Conservation (phyloP, 2,888 invertebrate species). For the Sipha maydis region DNA sequence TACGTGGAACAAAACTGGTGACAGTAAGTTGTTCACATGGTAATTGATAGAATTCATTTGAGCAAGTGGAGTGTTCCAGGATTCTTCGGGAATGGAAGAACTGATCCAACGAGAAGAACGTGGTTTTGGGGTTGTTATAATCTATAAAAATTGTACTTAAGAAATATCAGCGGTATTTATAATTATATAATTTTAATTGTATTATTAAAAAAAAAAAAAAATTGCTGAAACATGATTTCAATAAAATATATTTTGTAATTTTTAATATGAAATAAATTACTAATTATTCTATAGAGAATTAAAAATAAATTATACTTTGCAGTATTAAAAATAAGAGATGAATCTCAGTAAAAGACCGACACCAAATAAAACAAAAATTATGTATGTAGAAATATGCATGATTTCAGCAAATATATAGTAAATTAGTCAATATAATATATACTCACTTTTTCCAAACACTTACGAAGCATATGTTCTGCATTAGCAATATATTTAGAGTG, state of each 20-base stretch:
- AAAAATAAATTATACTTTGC: too few relatives aligned
- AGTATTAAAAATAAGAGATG: too few relatives aligned
- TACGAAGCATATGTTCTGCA: slow-evolving; percentile 83
- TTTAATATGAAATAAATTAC: too few relatives aligned
- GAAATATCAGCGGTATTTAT: neutral
- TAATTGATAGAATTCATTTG: slow-evolving; percentile 88
- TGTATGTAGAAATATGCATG: too few relatives aligned
- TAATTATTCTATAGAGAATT: too few relatives aligned
- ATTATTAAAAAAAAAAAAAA: too few relatives aligned
- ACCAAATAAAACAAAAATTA: too few relatives aligned
- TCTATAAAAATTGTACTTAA: slow-evolving; percentile 65
- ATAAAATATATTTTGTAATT: too few relatives aligned
- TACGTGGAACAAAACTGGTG: slow-evolving; percentile 75
- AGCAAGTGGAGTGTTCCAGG: slow-evolving; percentile 83
- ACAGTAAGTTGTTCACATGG: slow-evolving; percentile 94
- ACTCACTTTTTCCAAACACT: slow-evolving; percentile 75
- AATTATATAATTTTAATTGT: too few relatives aligned
- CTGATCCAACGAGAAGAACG: slow-evolving; percentile 89
- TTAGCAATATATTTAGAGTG: slow-evolving; percentile 91
- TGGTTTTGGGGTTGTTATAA: slow-evolving; percentile 82
- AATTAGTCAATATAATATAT: neutral
- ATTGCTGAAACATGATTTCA: too few relatives aligned
- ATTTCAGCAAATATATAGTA: too few relatives aligned
- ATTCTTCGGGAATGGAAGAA: slow-evolving; percentile 86
- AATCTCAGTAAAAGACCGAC: too few relatives aligned